Base-by-base conservation (phyloP, 2,797 vertebrate species). In the Siniperca undulata region DNA sequence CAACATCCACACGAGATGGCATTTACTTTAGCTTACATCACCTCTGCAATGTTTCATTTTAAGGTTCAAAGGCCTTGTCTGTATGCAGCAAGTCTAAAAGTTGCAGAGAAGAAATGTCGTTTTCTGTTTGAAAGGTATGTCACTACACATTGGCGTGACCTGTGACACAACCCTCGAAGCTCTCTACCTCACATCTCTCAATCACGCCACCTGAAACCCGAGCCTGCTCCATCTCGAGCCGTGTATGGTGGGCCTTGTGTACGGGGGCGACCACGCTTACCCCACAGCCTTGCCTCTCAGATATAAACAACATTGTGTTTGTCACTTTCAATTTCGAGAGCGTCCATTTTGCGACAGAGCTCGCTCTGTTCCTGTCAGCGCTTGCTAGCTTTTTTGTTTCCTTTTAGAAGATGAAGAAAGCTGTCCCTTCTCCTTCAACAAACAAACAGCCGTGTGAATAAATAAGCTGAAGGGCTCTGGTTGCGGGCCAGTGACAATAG, bases 401-500 rank as follows among this genome's bases (percentile, higher is more conserved):
- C 77, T 85, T 91, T 89, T 62, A 81, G 86, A 79, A 90, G 90
- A 94, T 88, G 91, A 91, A 92, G 81, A 93, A 94, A 90, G 83
- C 92, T 87, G 87, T 91, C 86, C 87, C 73, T 92, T 94, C 89
- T 89, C 86, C 88, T 86, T 93, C 86, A 89, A 91, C 95, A 95
- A 95, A 95, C 93, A 95, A 94, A 95, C 92, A 87, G 89, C 83
- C 40, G 90, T 92, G 90, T 92, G 94, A 90, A 93, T 95, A 94
- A 94, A 95, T 94, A 93, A 93, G 88, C 91, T 77, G 80, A 83
- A 83, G 89, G 90, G 83, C 79, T 92, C 92, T 92, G 91, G 93
- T 90, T 90, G 84, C n/a, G 53, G 70, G 69, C 82, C 89, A 83
- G 83, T 74, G 71, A 85, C 88, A 92, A 92, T 90, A 93, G 88